Conservation (phyloP, 2,113 vertebrate genomes). For the Pseudorhombus dupliciocellatus region DNA sequence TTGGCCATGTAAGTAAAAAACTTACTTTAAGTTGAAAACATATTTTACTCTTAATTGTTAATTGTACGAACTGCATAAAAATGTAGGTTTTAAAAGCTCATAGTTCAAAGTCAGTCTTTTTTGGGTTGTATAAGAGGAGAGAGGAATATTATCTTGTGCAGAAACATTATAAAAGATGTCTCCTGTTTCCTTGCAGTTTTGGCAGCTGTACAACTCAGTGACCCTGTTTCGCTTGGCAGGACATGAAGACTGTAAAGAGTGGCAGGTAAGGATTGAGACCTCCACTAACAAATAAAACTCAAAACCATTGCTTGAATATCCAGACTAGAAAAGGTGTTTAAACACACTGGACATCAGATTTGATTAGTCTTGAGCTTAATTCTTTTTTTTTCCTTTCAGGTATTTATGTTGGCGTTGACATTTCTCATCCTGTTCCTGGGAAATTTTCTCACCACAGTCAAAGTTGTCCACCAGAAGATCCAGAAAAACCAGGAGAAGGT, state of each 20-base stretch:
- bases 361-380: not conserved
- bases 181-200: conserved; percentile 85
- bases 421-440: conserved; percentile 97
- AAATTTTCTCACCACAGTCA: conserved; percentile 95
- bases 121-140: not conserved
- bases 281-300: no score
- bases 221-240: conserved; percentile 90
- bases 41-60: not conserved
- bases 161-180: conserved; percentile 13
- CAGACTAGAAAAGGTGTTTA: not conserved
- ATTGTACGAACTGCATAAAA: not conserved
- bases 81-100: not conserved
- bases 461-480: conserved; percentile 93
- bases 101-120: not conserved
- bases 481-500: conserved; percentile 88
- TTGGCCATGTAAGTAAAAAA: conserved; percentile 91
- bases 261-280: conserved; percentile 86
- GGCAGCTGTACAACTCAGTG: conserved; percentile 96
- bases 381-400: conserved; percentile 73
- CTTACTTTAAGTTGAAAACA: not conserved
- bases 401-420: conserved; percentile 91
- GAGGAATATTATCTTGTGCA: not conserved
- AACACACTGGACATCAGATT: not conserved
- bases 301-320: not conserved
- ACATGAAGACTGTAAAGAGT: conserved; percentile 93